Evolutionary conservation across 1,140 invertebrate species (phyloP).

Genomic region (Phthorimaea operculella): DNA sequence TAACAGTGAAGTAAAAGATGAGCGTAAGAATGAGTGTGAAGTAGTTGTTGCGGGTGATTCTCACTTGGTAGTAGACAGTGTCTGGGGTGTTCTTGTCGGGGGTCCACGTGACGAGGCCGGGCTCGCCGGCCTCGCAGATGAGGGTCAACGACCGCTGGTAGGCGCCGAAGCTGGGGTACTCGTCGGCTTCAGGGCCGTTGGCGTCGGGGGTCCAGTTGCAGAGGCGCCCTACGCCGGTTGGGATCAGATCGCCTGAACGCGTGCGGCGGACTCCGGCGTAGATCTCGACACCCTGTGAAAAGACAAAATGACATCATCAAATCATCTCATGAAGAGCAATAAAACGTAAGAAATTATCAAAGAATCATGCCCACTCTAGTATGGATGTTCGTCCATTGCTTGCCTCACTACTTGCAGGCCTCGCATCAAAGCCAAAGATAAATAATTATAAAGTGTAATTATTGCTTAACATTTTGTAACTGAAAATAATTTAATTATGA

Average conservation of each 20-base stretch:
- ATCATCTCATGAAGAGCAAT: too few relatives aligned
- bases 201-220: constrained; percentile 88
- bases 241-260: constrained; percentile 73
- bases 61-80: constrained; percentile 91
- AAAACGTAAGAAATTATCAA: too few relatives aligned
- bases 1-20: too few relatives aligned
- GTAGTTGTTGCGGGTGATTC: neutral
- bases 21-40: too few relatives aligned
- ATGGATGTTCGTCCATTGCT: too few relatives aligned
- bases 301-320: neutral
- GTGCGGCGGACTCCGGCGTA: constrained; percentile 81
- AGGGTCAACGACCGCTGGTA: constrained; percentile 87
- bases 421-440: too few relatives aligned
- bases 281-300: constrained; percentile 77
- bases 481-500: too few relatives aligned
- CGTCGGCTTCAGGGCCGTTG: constrained; percentile 77
- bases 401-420: too few relatives aligned
- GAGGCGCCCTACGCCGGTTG: constrained; percentile 81
- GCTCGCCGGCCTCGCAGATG: constrained; percentile 84
- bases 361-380: too few relatives aligned
- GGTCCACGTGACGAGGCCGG: constrained; percentile 88
- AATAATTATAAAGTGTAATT: too few relatives aligned
- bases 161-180: constrained; percentile 87
- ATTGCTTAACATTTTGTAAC: too few relatives aligned
- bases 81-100: constrained; percentile 89